A percentile compares a stretch with the other conserved stretches of the same genome.
phyloP scores from a whole-genome alignment of 1,140 invertebrate genomes.

The Aporrectodea caliginosa region DNA sequence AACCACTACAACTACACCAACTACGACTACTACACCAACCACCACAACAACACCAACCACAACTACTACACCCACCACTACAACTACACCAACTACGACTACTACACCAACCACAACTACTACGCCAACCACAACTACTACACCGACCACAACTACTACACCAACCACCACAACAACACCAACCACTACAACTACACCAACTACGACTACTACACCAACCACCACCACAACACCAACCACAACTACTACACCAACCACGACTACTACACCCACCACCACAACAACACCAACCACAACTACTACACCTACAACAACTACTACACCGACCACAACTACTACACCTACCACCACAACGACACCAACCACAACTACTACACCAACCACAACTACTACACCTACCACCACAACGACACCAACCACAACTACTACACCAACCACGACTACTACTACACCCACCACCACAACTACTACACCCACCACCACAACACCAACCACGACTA shows the following conservation, averaged over 20 bases:
- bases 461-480: neutral
- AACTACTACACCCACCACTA: neutral
- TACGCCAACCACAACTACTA: neutral
- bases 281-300: conserved; percentile 27
- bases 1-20: neutral
- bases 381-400: conserved; percentile 5
- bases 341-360: neutral
- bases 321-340: neutral
- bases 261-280: conserved; percentile 25
- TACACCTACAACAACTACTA: conserved; percentile 28
- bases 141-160: neutral
- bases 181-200: neutral
- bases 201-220: neutral
- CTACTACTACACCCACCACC: conserved; percentile 14
- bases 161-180: neutral
- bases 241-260: conserved; percentile 13
- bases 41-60: neutral
- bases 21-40: neutral
- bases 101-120: neutral
- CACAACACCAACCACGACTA: neutral
- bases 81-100: neutral
- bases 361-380: neutral
- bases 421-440: conserved; percentile 10
- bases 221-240: neutral
- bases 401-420: neutral